phyloP scores from a whole-genome alignment of 2,888 invertebrate species.

The Brachyptera putata region DNA sequence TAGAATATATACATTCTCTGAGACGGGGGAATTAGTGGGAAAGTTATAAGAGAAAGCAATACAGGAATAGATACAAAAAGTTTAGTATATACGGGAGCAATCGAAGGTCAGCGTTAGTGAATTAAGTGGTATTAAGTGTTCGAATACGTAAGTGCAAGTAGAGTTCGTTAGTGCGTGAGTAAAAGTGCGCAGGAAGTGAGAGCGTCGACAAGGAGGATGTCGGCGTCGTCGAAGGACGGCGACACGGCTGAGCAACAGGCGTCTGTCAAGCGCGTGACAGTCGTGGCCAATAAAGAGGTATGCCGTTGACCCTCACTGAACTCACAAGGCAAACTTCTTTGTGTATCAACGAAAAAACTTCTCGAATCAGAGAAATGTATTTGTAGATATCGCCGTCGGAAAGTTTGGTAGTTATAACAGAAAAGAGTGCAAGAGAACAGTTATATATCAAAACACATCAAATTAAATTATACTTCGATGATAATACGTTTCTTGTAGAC shows the following conservation, averaged over 20 bases:
- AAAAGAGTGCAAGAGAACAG: too few relatives aligned
- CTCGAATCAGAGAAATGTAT: neutral
- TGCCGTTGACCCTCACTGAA: neutral
- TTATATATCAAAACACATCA: too few relatives aligned
- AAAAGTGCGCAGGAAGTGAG: neutral
- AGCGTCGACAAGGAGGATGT: neutral
- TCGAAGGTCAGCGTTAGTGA: too few relatives aligned
- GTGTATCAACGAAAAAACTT: neutral
- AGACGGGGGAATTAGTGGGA: too few relatives aligned
- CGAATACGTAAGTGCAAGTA: neutral
- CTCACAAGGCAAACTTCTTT: neutral
- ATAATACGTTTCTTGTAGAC: too few relatives aligned
- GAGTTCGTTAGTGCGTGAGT: neutral
- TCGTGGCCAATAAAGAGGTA: conserved; percentile 15
- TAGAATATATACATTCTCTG: too few relatives aligned
- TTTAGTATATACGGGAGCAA: too few relatives aligned
- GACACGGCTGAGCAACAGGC: neutral
- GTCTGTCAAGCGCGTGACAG: neutral
- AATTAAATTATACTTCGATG: too few relatives aligned
- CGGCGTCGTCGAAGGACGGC: neutral
- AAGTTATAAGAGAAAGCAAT: too few relatives aligned
- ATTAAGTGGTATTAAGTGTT: neutral
- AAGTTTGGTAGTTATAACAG: too few relatives aligned
- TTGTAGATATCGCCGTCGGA: neutral
- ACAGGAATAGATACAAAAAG: too few relatives aligned